phyloP scores from a whole-genome alignment of 2,888 invertebrate genomes.

The Eudasyphora cyanicolor region DNA sequence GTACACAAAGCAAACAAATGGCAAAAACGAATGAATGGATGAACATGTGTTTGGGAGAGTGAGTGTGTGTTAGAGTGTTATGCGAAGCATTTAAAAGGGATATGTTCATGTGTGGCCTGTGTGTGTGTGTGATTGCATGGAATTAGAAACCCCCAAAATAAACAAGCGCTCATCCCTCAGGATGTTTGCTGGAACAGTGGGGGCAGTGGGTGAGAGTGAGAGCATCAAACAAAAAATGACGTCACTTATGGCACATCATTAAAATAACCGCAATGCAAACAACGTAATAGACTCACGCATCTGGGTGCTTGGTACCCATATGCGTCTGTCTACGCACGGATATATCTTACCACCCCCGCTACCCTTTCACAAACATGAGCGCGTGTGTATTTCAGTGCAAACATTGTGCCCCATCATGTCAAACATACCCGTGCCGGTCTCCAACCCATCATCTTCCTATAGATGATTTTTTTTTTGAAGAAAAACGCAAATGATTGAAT shows the following conservation, averaged over 20 bases:
- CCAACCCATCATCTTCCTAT: neutral
- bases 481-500: constrained; percentile 25
- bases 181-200: neutral
- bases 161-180: neutral
- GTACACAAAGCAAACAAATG: constrained; percentile 18
- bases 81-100: constrained; percentile 2
- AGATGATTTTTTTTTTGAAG: neutral
- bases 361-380: too few relatives aligned
- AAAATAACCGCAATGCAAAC: constrained; percentile 66
- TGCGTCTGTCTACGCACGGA: too few relatives aligned
- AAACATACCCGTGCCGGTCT: neutral
- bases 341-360: too few relatives aligned
- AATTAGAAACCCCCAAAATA: constrained; percentile 28
- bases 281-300: constrained; percentile 63
- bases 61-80: neutral
- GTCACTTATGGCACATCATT: constrained; percentile 69
- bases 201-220: too few relatives aligned
- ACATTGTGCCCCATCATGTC: neutral
- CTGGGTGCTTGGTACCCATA: constrained; percentile 37
- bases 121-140: neutral
- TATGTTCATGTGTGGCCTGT: neutral
- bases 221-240: constrained; percentile 45
- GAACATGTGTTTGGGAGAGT: neutral
- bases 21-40: neutral
- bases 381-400: neutral